A percentile compares a stretch with the other conserved stretches of the same genome.
Evolutionary conservation across 1,140 invertebrate species (phyloP).

Genomic region (Neoseiulus cucumeris): DNA sequence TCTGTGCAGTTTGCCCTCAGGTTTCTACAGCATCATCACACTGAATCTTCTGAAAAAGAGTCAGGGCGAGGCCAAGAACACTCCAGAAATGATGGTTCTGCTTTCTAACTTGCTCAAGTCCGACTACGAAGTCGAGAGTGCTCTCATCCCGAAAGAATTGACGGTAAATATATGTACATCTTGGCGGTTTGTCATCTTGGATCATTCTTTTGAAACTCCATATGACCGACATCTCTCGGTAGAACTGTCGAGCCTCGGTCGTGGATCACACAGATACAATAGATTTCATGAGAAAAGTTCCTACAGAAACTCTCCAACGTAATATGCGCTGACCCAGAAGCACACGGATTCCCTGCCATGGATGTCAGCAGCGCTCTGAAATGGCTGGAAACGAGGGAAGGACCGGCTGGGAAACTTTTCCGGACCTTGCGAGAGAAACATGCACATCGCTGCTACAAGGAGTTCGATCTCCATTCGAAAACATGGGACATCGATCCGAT

Average conservation of each 20-base stretch:
- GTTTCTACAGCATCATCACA: not conserved
- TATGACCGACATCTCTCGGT: too few species aligned
- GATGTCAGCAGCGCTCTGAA: not conserved
- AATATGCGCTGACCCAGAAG: not conserved
- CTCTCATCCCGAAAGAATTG: not conserved
- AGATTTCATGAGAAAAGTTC: too few species aligned
- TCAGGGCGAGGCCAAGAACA: not conserved
- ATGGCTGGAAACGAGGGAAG: not conserved
- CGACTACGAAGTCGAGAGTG: not conserved
- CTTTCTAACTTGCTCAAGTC: not conserved
- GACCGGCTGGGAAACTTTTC: not conserved
- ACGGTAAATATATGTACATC: not conserved
- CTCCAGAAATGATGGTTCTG: slow-evolving; percentile 1
- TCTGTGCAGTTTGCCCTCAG: not conserved
- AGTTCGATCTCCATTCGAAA: not conserved
- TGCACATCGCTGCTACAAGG: slow-evolving; percentile 35
- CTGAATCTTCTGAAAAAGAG: not conserved
- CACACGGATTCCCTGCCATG: not conserved
- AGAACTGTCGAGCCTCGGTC: too few species aligned
- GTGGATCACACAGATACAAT: too few species aligned
- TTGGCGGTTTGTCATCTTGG: too few species aligned
- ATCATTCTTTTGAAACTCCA: too few species aligned
- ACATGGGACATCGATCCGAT: not conserved
- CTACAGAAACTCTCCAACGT: not conserved
- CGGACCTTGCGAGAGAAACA: not conserved